These are phyloP conservation scores for Ursus arctos DNA, from an alignment of 2,113 vertebrate species.

Conservation along the genomic window DNA sequence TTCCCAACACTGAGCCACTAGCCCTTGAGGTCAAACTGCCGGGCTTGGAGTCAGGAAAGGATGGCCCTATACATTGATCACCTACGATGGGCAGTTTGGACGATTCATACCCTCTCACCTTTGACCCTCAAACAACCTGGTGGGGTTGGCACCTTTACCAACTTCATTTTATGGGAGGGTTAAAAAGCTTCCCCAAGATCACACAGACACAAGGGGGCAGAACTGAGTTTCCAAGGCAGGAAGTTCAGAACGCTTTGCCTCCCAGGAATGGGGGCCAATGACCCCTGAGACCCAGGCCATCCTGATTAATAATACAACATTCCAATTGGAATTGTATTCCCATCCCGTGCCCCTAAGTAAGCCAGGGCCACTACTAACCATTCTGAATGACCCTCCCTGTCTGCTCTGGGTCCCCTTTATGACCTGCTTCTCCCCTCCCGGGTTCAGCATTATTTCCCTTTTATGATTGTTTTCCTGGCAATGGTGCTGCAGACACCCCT, in stretches of 20 bases:
- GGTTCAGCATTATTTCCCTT: neutral
- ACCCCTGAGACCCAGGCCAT: accelerated
- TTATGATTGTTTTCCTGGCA: conserved; percentile 46
- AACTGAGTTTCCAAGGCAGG: neutral
- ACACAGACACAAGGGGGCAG: neutral
- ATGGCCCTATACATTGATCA: accelerated
- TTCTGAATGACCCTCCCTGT: neutral
- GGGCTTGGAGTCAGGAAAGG: neutral
- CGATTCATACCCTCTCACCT: neutral
- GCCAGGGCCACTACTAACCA: neutral
- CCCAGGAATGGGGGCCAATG: neutral
- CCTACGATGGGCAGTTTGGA: neutral
- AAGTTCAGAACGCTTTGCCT: neutral
- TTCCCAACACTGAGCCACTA: neutral
- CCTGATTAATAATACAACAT: neutral
- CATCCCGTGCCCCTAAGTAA: accelerated
- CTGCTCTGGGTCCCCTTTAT: neutral
- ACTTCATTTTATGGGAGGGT: neutral
- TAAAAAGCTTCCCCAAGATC: neutral
- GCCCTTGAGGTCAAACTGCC: neutral
- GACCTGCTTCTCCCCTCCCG: neutral
- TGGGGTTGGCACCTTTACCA: neutral
- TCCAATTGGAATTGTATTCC: too few species aligned
- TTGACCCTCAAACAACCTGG: neutral
- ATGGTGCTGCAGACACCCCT: neutral